Percentiles rank a stretch among this genome's conserved stretches.
Conservation (phyloP, 2,888 invertebrate genomes). For the Drosophila neutralis region DNA sequence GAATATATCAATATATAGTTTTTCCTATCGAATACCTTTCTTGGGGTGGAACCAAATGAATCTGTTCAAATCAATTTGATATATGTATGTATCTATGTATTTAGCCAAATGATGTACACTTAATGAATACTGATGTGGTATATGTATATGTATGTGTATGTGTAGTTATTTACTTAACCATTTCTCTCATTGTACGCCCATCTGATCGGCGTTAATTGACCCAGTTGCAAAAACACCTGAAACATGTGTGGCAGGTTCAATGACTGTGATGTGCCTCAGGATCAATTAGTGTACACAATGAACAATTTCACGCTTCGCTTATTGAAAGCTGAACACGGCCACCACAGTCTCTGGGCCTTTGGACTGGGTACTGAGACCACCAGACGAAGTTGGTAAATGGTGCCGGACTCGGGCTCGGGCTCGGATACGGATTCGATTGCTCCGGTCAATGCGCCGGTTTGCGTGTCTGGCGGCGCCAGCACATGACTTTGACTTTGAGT, state of each 20-base stretch:
- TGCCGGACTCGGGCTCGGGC: background rate
- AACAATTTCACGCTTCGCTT: constrained; percentile 52
- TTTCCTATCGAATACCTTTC: background rate
- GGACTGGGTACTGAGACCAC: background rate
- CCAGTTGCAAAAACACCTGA: constrained; percentile 12
- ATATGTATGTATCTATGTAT: background rate
- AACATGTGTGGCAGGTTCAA: constrained; percentile 28
- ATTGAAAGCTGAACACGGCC: constrained; percentile 15
- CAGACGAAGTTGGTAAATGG: constrained; percentile 1
- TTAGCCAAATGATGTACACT: background rate
- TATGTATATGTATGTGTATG: background rate
- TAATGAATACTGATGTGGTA: background rate
- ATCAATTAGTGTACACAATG: constrained; percentile 47
- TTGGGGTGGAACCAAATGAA: background rate
- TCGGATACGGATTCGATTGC: constrained; percentile 5
- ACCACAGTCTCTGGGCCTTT: background rate
- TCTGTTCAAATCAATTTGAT: background rate
- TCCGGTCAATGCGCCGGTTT: constrained; percentile 36
- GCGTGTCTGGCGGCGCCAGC: constrained; percentile 35
- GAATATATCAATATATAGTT: background rate
- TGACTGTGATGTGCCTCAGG: constrained; percentile 31
- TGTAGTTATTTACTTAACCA: background rate
- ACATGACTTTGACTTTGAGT: constrained; percentile 24
- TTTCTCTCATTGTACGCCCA: background rate
- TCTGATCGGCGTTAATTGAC: constrained; percentile 9